A percentile compares a stretch with the other conserved stretches of the same genome.
Evolutionary conservation across 2,888 invertebrate genomes (phyloP).

Genomic region (Epinotia bilunana): DNA sequence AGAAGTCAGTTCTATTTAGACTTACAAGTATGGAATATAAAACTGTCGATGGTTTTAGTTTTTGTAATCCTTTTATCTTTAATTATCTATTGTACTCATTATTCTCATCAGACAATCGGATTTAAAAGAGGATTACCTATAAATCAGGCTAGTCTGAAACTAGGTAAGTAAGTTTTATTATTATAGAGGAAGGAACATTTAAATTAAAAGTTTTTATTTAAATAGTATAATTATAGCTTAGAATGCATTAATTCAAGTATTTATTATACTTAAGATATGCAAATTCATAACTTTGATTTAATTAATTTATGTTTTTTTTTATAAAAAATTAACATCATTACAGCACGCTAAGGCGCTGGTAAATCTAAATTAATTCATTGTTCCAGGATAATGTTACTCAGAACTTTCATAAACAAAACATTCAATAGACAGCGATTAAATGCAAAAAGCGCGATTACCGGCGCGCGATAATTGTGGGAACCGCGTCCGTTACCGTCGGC

Average conservation of each 20-base stretch:
- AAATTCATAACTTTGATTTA: background rate
- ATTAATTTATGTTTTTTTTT: background rate
- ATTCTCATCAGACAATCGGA: too few species aligned
- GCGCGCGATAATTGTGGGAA: conserved; percentile 26
- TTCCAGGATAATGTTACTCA: background rate
- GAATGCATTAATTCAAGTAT: too few species aligned
- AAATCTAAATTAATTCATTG: conserved; percentile 1
- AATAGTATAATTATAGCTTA: too few species aligned
- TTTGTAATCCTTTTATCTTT: background rate
- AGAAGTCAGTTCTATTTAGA: background rate
- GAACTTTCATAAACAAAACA: conserved; percentile 24
- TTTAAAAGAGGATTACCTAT: too few species aligned
- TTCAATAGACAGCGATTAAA: conserved; percentile 29
- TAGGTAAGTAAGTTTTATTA: too few species aligned
- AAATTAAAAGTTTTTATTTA: too few species aligned
- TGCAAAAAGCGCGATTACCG: conserved; percentile 29
- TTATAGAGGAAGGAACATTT: too few species aligned
- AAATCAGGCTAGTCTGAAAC: too few species aligned
- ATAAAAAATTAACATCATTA: too few species aligned
- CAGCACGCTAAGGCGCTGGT: background rate
- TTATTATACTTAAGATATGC: too few species aligned
- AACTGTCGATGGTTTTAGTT: background rate
- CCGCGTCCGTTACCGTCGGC: conserved; percentile 33
- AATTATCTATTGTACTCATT: background rate
- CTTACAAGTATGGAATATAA: background rate